Percentiles rank a stretch among this genome's conserved stretches.
phyloP scores from a whole-genome alignment of 2,888 invertebrate species.

The Gisinianus flammeolus region DNA sequence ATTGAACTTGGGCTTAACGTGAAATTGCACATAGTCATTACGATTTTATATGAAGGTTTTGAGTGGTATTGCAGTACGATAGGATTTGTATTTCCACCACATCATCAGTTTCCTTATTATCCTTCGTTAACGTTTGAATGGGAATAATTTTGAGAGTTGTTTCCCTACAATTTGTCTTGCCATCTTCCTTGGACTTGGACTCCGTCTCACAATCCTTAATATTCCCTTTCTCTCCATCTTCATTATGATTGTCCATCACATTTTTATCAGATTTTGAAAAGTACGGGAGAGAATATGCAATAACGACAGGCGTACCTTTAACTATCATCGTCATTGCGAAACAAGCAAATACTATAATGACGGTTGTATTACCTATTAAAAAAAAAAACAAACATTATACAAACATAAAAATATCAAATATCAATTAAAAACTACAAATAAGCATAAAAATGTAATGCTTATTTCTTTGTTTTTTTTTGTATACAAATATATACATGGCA shows the following conservation, averaged over 20 bases:
- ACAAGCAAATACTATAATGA: neutral
- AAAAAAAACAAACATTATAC: neutral
- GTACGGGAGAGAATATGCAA: constrained; percentile 12
- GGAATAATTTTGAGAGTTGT: too few species aligned
- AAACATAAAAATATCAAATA: neutral
- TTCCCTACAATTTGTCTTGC: too few species aligned
- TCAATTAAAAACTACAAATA: neutral
- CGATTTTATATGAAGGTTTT: too few species aligned
- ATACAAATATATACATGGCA: neutral
- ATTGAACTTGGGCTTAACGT: too few species aligned
- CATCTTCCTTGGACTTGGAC: too few species aligned
- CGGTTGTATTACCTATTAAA: constrained; percentile 20
- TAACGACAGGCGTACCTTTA: constrained; percentile 23
- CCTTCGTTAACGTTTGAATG: too few species aligned
- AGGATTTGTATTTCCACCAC: too few species aligned
- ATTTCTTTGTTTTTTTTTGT: too few species aligned
- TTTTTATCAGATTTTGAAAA: neutral
- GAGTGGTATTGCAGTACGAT: too few species aligned
- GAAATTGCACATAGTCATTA: too few species aligned
- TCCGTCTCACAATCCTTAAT: neutral
- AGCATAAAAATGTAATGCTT: neutral
- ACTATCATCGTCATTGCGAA: constrained; percentile 33
- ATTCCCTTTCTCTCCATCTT: neutral
- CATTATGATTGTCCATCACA: neutral
- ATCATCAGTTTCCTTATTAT: too few species aligned